Percentiles rank a stretch among this genome's conserved stretches.
Conservation (phyloP, 2,888 invertebrate genomes). For the Linnaemya vulpina region DNA sequence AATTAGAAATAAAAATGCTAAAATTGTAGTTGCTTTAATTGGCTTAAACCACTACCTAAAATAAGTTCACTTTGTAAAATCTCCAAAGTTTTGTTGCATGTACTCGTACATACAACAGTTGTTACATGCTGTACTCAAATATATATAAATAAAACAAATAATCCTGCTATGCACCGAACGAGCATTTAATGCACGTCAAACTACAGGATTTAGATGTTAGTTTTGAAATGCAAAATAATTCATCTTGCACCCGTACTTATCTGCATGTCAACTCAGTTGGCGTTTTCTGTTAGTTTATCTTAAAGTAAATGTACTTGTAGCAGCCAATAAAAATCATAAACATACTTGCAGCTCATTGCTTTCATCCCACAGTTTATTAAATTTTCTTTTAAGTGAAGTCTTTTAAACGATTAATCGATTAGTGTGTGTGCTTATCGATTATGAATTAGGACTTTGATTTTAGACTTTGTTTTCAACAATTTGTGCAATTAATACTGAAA, state of each 20-base stretch:
- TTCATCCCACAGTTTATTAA: conserved; percentile 15
- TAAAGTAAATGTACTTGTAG: conserved; percentile 7
- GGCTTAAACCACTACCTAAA: no score
- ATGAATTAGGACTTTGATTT: neutral
- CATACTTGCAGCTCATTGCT: conserved; percentile 25
- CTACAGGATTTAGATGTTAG: conserved; percentile 15
- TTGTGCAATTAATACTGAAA: no score
- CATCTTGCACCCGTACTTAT: conserved; percentile 19
- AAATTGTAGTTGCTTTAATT: no score
- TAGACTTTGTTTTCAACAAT: no score
- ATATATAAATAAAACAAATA: neutral
- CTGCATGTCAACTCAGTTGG: conserved; percentile 7
- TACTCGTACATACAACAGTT: no score
- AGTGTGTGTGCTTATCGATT: neutral
- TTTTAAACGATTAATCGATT: conserved; percentile 1
- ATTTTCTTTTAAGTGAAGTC: neutral
- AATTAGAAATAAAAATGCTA: no score
- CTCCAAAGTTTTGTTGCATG: no score
- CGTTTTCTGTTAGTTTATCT: conserved; percentile 17
- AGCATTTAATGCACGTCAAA: conserved; percentile 27
- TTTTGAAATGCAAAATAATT: conserved; percentile 28
- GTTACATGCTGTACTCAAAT: neutral
- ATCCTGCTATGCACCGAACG: neutral
- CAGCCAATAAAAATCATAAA: conserved; percentile 44
- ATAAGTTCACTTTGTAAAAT: no score